These are phyloP conservation scores for Mimas tiliae DNA, from an alignment of 2,888 invertebrate genomes.

Conservation along the genomic window DNA sequence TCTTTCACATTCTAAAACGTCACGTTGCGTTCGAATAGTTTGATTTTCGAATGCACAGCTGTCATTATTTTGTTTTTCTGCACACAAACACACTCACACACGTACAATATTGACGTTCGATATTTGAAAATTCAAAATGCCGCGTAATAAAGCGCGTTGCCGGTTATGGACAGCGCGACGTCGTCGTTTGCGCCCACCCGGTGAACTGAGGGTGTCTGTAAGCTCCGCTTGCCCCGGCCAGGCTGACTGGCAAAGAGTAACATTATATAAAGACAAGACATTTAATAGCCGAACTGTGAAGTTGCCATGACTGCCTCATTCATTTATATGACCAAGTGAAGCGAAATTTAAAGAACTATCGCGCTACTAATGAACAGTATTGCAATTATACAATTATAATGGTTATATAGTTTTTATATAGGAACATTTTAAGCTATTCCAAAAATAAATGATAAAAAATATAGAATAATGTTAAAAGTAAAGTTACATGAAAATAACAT, in stretches of 20 bases:
- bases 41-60: conserved; percentile 11
- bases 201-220: conserved; percentile 74
- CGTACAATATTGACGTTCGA: conserved; percentile 52
- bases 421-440: no score
- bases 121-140: conserved; percentile 57
- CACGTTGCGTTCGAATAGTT: conserved; percentile 17
- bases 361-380: no score
- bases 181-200: conserved; percentile 55
- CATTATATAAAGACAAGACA: background rate
- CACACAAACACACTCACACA: conserved; percentile 37
- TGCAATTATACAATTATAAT: no score
- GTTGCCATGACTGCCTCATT: background rate
- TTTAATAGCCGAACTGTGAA: background rate
- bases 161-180: conserved; percentile 36
- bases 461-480: no score
- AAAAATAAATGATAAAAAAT: no score
- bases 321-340: no score
- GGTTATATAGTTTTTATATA: no score
- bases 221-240: conserved; percentile 77
- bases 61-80: conserved; percentile 29
- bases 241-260: conserved; percentile 66
- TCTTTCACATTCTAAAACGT: conserved; percentile 11
- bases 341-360: no score
- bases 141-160: conserved; percentile 43
- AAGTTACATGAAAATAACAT: no score